Conservation (phyloP, 2,113 vertebrate species). For the Callaeas wilsoni region DNA sequence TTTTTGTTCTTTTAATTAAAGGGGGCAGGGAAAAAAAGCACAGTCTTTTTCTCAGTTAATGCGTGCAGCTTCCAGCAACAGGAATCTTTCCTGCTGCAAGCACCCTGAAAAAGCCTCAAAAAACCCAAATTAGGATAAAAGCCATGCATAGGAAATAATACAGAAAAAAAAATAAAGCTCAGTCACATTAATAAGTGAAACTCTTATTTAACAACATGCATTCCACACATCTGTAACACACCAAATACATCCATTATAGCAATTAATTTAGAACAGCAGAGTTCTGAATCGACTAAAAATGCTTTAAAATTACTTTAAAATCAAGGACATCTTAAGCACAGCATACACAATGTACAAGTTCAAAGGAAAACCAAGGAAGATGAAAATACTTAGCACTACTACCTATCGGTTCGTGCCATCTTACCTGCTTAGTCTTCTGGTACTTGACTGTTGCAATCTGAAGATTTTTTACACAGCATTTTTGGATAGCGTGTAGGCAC, state of each 20-base stretch:
- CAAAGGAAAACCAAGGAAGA: neutral
- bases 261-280: neutral
- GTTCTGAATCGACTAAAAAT: neutral
- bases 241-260: neutral
- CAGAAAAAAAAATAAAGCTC: neutral
- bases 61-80: neutral
- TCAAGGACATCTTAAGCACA: neutral
- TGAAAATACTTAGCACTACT: neutral
- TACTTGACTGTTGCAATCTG: neutral
- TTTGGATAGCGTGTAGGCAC: neutral
- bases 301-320: neutral
- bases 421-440: neutral
- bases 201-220: neutral
- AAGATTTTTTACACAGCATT: neutral
- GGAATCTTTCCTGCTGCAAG: neutral
- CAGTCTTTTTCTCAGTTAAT: neutral
- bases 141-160: neutral
- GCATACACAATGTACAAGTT: neutral
- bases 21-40: neutral
- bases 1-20: neutral
- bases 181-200: neutral
- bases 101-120: neutral
- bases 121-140: neutral
- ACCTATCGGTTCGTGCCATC: neutral
- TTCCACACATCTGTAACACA: neutral